phyloP scores from a whole-genome alignment of 2,888 invertebrate genomes.

The Phaedon cochleariae region DNA sequence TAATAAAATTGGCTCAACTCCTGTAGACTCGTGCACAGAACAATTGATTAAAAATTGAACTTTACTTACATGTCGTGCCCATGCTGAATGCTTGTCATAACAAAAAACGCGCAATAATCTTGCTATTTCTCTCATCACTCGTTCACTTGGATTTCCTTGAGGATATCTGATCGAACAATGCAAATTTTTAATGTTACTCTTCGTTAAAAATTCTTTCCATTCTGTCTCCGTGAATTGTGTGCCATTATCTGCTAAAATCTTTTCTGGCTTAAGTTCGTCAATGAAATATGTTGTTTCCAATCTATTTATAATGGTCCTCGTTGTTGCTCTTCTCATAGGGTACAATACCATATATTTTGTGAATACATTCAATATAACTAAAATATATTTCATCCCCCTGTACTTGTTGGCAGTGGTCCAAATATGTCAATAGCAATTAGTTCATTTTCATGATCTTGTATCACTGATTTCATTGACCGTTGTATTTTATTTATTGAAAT shows the following conservation, averaged over 20 bases:
- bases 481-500: no score
- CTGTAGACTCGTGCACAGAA: no score
- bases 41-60: no score
- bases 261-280: conserved; percentile 16
- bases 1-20: no score
- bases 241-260: conserved; percentile 1
- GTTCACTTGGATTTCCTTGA: conserved; percentile 28
- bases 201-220: neutral
- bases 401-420: conserved; percentile 38
- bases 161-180: no score
- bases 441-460: conserved; percentile 19
- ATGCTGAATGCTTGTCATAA: conserved; percentile 7
- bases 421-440: conserved; percentile 38
- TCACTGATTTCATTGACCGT: conserved; percentile 17
- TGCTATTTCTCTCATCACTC: no score
- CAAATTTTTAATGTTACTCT: neutral
- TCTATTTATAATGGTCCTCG: neutral
- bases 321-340: conserved; percentile 17
- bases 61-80: conserved; percentile 5
- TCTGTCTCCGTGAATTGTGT: neutral
- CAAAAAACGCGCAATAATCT: conserved; percentile 11
- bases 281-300: conserved; percentile 11
- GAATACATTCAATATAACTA: no score
- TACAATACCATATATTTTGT: conserved; percentile 39
- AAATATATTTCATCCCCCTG: conserved; percentile 34